phyloP scores from a whole-genome alignment of 1,140 invertebrate species.

The Drosophila suzukii region DNA sequence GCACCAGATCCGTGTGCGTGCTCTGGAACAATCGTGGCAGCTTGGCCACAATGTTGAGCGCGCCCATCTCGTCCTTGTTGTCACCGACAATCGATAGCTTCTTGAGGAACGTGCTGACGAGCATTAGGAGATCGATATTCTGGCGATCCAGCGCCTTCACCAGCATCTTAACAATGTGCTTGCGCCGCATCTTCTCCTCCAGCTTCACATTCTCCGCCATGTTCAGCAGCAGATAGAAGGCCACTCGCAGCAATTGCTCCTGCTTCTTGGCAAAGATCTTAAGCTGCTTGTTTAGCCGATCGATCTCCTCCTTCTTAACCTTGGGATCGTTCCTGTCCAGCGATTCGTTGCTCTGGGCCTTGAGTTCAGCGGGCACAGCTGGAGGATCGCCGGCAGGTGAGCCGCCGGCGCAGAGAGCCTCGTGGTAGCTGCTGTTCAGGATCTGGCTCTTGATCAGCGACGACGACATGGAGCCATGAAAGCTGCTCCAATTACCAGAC shows the following conservation, averaged over 20 bases:
- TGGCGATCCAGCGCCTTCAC: conserved; percentile 95
- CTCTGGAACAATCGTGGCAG: conserved; percentile 90
- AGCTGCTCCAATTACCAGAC: conserved; percentile 87
- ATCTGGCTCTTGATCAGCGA: conserved; percentile 84
- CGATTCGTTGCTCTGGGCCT: conserved; percentile 85
- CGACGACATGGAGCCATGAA: conserved; percentile 85
- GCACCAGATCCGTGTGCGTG: conserved; percentile 92
- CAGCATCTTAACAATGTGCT: conserved; percentile 95
- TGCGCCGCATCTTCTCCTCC: conserved; percentile 98
- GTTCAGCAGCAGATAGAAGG: conserved; percentile 96
- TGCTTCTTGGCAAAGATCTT: conserved; percentile 94
- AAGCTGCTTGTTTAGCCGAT: conserved; percentile 92
- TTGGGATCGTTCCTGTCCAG: conserved; percentile 86
- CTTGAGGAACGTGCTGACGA: conserved; percentile 97
- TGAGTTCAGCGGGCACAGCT: conserved; percentile 55
- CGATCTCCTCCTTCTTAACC: conserved; percentile 91
- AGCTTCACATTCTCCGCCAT: conserved; percentile 97
- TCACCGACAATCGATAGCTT: conserved; percentile 97
- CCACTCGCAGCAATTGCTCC: conserved; percentile 94
- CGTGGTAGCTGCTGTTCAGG: conserved; percentile 88
- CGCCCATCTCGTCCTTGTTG: conserved; percentile 96
- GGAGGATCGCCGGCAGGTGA: conserved; percentile 31
- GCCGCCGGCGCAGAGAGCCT: conserved; percentile 85
- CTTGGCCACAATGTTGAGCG: conserved; percentile 90
- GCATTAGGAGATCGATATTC: conserved; percentile 94